Evolutionary conservation across 2,797 vertebrate species (phyloP).

Genomic region (Dryobates pubescens): DNA sequence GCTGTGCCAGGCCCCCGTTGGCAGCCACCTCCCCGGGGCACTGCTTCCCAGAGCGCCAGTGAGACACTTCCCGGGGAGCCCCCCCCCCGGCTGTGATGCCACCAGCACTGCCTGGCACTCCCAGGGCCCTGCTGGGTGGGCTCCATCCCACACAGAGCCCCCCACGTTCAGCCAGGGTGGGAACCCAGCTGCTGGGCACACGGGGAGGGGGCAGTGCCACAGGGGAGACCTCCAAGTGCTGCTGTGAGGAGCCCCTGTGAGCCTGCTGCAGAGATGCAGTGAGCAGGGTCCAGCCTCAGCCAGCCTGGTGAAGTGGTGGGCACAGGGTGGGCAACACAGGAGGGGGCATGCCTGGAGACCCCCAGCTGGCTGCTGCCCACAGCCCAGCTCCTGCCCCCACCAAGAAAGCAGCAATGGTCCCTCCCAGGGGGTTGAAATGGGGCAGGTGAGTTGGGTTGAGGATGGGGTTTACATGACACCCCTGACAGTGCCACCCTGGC

Average conservation of each 20-base stretch:
- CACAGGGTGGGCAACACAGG: neutral
- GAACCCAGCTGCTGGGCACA: neutral
- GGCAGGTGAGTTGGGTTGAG: accelerated
- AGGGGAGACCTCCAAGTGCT: neutral
- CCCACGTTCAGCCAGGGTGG: accelerated
- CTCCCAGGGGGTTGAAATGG: neutral
- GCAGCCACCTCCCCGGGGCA: neutral
- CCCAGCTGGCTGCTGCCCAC: neutral
- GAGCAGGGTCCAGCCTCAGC: neutral
- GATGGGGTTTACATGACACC: neutral
- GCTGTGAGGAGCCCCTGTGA: too few species aligned
- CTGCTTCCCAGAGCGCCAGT: neutral
- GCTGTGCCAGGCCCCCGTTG: accelerated
- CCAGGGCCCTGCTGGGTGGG: neutral
- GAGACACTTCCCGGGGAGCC: accelerated
- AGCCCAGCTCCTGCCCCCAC: neutral
- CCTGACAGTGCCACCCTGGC: neutral
- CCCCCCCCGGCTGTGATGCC: accelerated
- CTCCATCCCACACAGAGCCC: neutral
- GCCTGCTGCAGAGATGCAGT: accelerated
- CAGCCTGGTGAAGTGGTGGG: neutral
- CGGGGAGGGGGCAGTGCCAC: neutral
- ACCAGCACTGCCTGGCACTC: accelerated
- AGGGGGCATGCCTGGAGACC: neutral
- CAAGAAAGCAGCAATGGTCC: neutral